Conservation (phyloP, 2,888 invertebrate species). For the Stenolophus ochropezus region DNA sequence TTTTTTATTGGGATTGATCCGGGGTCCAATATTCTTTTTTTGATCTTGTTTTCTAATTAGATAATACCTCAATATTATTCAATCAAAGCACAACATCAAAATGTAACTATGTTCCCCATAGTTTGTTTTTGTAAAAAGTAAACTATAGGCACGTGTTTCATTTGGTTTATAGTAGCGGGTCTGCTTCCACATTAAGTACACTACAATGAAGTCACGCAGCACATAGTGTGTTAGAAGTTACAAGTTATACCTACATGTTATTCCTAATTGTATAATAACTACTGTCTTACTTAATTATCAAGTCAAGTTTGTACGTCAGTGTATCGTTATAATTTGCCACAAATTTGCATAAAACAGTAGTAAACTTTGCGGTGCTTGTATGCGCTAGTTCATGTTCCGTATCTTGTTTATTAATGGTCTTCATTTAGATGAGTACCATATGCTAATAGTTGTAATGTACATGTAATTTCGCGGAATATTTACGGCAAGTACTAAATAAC, state of each 20-base stretch:
- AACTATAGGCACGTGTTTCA: no score
- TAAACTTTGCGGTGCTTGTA: not conserved
- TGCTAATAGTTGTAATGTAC: not conserved
- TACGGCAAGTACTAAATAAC: not conserved
- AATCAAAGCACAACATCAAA: no score
- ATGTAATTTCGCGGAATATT: not conserved
- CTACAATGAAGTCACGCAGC: not conserved
- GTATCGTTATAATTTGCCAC: constrained; percentile 13
- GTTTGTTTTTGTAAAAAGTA: no score
- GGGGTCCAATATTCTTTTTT: no score
- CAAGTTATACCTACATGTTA: no score
- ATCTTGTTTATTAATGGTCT: constrained; percentile 18
- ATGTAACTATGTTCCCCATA: no score
- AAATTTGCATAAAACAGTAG: constrained; percentile 30
- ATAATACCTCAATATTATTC: no score
- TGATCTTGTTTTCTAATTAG: no score
- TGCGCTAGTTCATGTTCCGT: constrained; percentile 2
- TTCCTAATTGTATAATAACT: constrained; percentile 24
- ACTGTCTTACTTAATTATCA: constrained; percentile 16
- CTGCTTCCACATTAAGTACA: not conserved
- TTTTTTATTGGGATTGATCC: no score
- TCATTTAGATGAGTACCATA: constrained; percentile 17
- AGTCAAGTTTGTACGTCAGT: not conserved
- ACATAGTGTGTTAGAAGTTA: not conserved
- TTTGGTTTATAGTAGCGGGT: not conserved